These are phyloP conservation scores for Carettochelys insculpta DNA, from an alignment of 2,113 vertebrate species.

Conservation along the genomic window DNA sequence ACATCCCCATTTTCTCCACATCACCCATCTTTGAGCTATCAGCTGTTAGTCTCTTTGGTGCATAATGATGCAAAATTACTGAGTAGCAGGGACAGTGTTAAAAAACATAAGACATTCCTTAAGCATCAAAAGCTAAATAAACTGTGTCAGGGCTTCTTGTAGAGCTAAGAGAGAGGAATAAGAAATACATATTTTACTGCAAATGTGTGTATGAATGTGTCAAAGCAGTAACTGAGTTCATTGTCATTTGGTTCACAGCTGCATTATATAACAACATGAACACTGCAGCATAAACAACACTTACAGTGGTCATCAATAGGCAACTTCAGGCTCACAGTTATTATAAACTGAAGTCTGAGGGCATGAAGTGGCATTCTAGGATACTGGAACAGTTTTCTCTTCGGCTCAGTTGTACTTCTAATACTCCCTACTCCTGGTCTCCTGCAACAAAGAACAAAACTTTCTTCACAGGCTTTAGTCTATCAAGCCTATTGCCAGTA, in stretches of 20 bases:
- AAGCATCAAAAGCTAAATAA: background rate
- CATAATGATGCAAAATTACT: background rate
- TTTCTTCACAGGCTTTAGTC: background rate
- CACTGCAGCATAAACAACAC: background rate
- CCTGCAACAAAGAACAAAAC: background rate
- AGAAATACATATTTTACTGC: background rate
- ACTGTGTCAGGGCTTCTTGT: background rate
- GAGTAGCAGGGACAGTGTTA: background rate
- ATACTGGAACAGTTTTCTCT: background rate
- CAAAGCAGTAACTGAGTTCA: background rate
- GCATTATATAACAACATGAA: background rate
- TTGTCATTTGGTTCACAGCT: background rate
- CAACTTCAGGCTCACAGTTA: constrained; percentile 3
- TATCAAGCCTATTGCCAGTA: background rate
- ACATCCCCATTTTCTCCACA: constrained; percentile 11
- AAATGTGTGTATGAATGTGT: background rate
- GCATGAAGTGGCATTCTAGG: background rate
- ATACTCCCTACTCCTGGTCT: background rate
- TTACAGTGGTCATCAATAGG: constrained; percentile 3
- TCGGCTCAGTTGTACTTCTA: background rate
- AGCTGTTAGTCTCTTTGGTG: background rate
- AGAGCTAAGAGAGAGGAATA: background rate
- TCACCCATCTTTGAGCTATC: background rate
- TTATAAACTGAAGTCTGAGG: constrained; percentile 11
- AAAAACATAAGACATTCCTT: constrained; percentile 3